These are phyloP conservation scores for Lepus oiostolus DNA, from an alignment of 2,797 vertebrate genomes.

Conservation along the genomic window DNA sequence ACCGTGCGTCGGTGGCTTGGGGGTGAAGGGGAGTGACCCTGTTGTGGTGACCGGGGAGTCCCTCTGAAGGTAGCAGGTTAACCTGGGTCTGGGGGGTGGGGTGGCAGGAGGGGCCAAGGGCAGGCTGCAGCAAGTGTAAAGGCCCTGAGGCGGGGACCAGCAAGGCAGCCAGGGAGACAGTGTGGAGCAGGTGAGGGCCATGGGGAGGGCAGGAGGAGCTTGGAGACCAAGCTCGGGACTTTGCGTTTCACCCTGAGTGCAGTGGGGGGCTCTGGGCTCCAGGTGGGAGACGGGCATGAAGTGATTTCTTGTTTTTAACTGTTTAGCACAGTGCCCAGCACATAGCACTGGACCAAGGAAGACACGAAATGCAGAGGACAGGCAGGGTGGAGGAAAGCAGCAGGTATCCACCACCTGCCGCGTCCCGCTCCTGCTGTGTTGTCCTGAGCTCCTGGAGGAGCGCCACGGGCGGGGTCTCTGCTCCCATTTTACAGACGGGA, in stretches of 20 bases:
- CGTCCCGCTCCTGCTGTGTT: neutral
- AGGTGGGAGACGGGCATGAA: too few species aligned
- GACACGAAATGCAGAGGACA: neutral
- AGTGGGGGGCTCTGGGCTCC: neutral
- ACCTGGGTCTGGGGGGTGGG: too few species aligned
- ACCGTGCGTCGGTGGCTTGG: neutral
- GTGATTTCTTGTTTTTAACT: neutral
- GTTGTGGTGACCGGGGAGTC: neutral
- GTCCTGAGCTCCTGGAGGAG: neutral
- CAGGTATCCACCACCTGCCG: accelerated
- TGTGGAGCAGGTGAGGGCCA: neutral
- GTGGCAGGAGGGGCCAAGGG: neutral
- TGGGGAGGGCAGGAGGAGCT: too few species aligned
- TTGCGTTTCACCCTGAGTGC: neutral
- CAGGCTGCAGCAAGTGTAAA: neutral
- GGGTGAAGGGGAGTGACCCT: neutral
- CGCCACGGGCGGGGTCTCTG: neutral
- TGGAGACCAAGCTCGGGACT: neutral
- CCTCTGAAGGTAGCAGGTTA: neutral
- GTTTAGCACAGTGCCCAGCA: neutral
- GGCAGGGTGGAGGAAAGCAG: neutral
- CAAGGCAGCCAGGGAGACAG: neutral
- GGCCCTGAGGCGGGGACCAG: neutral
- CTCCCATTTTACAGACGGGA: too few species aligned
- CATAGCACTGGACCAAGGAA: neutral